Evolutionary conservation across 2,888 invertebrate genomes (phyloP).

Genomic region (Drosophila cracens): DNA sequence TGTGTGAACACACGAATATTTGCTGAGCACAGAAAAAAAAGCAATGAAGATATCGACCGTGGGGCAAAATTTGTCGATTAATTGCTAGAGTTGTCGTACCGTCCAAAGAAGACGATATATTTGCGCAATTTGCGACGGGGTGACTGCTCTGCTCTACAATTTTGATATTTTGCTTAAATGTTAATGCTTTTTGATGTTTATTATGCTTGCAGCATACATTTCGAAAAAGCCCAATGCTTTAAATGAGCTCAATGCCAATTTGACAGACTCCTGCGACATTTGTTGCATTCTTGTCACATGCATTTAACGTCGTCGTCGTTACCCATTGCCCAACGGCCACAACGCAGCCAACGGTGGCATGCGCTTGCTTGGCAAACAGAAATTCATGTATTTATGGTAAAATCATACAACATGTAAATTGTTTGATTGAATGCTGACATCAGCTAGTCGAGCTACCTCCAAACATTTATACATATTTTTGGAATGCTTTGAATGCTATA

Average conservation of each 20-base stretch:
- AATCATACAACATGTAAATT: constrained; percentile 1
- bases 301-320: constrained; percentile 44
- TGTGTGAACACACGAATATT: constrained; percentile 60
- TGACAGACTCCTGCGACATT: not conserved
- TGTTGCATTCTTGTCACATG: constrained; percentile 5
- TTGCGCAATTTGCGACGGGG: constrained; percentile 7
- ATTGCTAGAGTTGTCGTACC: constrained; percentile 36
- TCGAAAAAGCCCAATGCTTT: not conserved
- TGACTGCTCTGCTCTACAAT: constrained; percentile 42
- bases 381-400: constrained; percentile 14
- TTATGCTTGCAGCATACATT: not conserved
- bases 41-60: constrained; percentile 83
- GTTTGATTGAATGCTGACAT: not conserved
- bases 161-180: constrained; percentile 60
- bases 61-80: constrained; percentile 74
- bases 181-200: constrained; percentile 26
- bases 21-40: constrained; percentile 61
- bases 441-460: not conserved
- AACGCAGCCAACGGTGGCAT: constrained; percentile 38
- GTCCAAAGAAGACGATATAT: constrained; percentile 36
- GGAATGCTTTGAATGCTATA: not conserved
- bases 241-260: not conserved
- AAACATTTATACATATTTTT: not conserved
- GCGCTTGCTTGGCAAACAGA: constrained; percentile 7
- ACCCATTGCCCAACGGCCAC: constrained; percentile 66